Percentiles rank a stretch among this genome's conserved stretches.
phyloP scores from a whole-genome alignment of 2,888 invertebrate genomes.

The Drosophila longiperda region DNA sequence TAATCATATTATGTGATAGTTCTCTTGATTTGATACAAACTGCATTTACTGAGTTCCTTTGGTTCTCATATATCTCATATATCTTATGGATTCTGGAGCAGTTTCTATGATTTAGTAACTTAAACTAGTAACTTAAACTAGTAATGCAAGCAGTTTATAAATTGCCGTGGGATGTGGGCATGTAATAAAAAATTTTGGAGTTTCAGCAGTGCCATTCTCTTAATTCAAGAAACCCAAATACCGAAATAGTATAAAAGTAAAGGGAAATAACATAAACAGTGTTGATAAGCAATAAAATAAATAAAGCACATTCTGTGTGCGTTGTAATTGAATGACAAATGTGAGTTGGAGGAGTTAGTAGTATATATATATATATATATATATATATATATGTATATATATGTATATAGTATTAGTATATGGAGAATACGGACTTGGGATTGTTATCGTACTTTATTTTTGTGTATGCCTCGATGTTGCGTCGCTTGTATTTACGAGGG shows the following conservation, averaged over 20 bases:
- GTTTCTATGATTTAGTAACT: background rate
- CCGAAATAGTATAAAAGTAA: background rate
- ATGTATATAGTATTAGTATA: constrained; percentile 4
- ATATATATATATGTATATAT: constrained; percentile 9
- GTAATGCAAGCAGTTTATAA: background rate
- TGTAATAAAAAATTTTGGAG: background rate
- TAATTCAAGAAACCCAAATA: background rate
- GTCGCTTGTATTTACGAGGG: constrained; percentile 31
- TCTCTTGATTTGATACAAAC: background rate
- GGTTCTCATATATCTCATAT: background rate
- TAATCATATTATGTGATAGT: no score
- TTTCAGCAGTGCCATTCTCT: background rate
- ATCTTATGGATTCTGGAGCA: background rate
- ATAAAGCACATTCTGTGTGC: constrained; percentile 1
- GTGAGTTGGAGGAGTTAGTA: background rate
- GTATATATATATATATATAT: background rate
- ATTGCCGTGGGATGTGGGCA: background rate
- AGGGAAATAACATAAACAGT: background rate
- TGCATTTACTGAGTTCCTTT: background rate
- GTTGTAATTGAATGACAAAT: constrained; percentile 3
- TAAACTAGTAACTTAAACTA: no score
- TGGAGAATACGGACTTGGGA: constrained; percentile 11
- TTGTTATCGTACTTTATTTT: constrained; percentile 49
- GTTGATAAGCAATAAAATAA: constrained; percentile 6
- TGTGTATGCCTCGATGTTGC: constrained; percentile 55